These are phyloP conservation scores for Heterohyrax brucei DNA, from an alignment of 2,797 vertebrate species.

Conservation along the genomic window DNA sequence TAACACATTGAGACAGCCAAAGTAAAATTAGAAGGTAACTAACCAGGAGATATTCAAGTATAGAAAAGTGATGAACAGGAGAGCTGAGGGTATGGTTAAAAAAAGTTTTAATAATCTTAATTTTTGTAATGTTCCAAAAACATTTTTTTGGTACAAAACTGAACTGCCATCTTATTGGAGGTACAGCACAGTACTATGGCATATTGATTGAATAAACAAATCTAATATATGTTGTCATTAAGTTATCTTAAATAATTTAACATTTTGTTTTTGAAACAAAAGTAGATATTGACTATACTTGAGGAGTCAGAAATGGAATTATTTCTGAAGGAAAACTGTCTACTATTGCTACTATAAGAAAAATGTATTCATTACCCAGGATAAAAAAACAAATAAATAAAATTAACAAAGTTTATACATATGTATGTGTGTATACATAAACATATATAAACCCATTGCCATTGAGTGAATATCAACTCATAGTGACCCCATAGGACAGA, in stretches of 20 bases:
- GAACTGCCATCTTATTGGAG: background rate
- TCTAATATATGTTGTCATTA: background rate
- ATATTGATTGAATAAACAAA: background rate
- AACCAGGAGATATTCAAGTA: slow-evolving; percentile 53
- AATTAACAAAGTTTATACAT: background rate
- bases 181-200: fast-evolving
- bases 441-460: too few species aligned
- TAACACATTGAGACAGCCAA: slow-evolving; percentile 73
- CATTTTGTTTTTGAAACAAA: background rate
- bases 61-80: background rate
- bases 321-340: slow-evolving; percentile 30
- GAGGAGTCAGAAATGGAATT: background rate
- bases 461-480: too few species aligned
- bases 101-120: background rate
- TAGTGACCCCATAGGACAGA: too few species aligned
- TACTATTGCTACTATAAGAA: background rate
- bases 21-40: slow-evolving; percentile 73
- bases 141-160: background rate
- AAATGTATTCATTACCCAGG: background rate
- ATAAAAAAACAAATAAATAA: background rate
- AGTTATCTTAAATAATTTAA: slow-evolving; percentile 42
- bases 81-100: slow-evolving; percentile 2
- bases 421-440: background rate
- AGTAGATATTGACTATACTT: background rate
- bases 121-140: background rate